Evolutionary conservation across 2,113 vertebrate genomes (phyloP), one percentile per base, ranked within the genome.

Genomic region (Chloebia gouldiae): DNA sequence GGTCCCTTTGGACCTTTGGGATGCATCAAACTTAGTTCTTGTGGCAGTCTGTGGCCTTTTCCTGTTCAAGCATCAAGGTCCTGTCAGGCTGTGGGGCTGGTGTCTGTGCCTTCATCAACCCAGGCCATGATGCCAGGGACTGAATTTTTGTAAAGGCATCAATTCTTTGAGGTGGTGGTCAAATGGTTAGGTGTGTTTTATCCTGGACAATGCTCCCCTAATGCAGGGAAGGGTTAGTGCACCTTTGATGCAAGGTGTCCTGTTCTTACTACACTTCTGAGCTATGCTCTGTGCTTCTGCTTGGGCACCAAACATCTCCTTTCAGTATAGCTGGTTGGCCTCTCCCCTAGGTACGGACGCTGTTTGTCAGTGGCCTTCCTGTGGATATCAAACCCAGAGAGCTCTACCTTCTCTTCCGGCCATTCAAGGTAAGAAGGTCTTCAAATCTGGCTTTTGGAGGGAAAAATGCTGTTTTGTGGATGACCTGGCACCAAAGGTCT

Each of bases 341-440:
- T 96, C 81, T 90, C 64, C 75, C 63, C 35, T 93, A 99, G 98
- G 98, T 99, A 91, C 98, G 99, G 85, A 99, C 99, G 1, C 98
- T 99, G 78, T 99, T 99, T 92, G 99, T 99, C 97, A 99, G 99
- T 95, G 99, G 99, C 45, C 98, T 99, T 73, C 99, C 99, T 19
- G 98, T 99, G 86, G 99, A 99, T 82, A 99, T 99, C 97, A 99
- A 99, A 92, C 99, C 99, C 73, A 98, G 99, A 96, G 99, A 99
- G 91, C 99, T 99, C 51, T 99, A 99, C 95, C 98, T 99, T 76
- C 98, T 99, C 61, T 99, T 99, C 96, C 98, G 99, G 97, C 99
- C 99, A 5, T 99, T 99, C 95, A 99, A 99, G 99, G 99, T 99
- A 95, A 96, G 96, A 6, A 59, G 33, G 30, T 54, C 39, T 88